Evolutionary conservation across 2,113 vertebrate species (phyloP).

Genomic region (Climacteris rufus): DNA sequence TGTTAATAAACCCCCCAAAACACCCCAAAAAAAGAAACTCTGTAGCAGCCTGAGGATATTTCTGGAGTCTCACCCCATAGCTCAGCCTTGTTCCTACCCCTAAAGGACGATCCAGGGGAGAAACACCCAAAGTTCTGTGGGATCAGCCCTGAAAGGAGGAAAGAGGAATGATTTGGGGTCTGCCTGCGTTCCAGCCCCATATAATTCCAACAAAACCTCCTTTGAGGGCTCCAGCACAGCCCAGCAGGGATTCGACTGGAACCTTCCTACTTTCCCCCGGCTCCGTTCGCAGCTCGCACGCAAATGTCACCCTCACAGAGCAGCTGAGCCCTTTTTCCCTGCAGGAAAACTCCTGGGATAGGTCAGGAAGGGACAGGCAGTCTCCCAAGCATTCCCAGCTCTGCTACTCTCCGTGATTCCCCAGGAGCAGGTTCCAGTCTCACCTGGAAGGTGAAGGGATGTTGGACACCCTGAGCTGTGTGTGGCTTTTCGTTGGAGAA

Average conservation of each 20-base stretch:
- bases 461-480: not conserved
- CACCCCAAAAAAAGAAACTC: not conserved
- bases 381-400: not conserved
- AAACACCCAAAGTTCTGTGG: not conserved
- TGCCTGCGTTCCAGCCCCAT: not conserved
- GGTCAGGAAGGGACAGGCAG: not conserved
- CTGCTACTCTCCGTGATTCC: not conserved
- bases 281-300: not conserved
- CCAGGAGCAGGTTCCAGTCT: not conserved
- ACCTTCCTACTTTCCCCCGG: accelerated
- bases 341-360: not conserved
- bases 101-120: not conserved
- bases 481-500: not conserved
- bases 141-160: not conserved
- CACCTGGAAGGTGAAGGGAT: not conserved
- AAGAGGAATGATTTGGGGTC: accelerated
- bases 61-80: not conserved
- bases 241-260: not conserved
- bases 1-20: not conserved
- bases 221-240: not conserved
- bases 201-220: not conserved
- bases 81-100: not conserved
- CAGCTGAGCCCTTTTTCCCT: not conserved
- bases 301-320: not conserved
- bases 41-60: not conserved